phyloP scores from a whole-genome alignment of 2,113 vertebrate species.

The Leucoraja erinaceus region DNA sequence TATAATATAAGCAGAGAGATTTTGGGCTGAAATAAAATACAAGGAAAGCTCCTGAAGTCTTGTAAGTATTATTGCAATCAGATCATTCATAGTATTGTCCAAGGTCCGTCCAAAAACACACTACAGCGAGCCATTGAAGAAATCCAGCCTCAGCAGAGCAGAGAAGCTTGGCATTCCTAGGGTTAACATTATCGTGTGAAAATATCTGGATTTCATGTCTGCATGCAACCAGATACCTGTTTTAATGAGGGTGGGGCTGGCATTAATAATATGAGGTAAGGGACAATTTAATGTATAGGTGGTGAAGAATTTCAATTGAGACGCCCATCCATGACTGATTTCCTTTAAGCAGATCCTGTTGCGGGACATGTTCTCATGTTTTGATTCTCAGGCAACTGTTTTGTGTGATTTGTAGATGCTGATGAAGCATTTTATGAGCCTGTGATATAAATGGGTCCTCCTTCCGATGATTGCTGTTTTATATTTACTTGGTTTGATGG shows the following conservation, averaged over 20 bases:
- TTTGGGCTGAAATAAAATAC: no score
- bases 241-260: neutral
- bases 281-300: neutral
- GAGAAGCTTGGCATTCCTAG: neutral
- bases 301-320: neutral
- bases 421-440: neutral
- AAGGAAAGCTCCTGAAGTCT: no score
- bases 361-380: neutral
- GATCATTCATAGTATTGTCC: no score
- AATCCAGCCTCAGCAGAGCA: neutral
- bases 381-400: neutral
- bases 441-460: neutral
- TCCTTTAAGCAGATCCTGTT: neutral
- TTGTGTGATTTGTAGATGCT: neutral
- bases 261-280: neutral
- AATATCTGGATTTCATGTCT: neutral
- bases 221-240: neutral
- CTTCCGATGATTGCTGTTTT: neutral
- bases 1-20: no score
- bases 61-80: no score
- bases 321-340: neutral
- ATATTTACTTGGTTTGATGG: conserved; percentile 10
- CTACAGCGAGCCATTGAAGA: neutral
- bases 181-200: neutral
- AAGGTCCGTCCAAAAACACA: no score